Evolutionary conservation across 2,797 vertebrate genomes (phyloP), one percentile per base, ranked within the genome.

Genomic region (Gallinago stenura): DNA sequence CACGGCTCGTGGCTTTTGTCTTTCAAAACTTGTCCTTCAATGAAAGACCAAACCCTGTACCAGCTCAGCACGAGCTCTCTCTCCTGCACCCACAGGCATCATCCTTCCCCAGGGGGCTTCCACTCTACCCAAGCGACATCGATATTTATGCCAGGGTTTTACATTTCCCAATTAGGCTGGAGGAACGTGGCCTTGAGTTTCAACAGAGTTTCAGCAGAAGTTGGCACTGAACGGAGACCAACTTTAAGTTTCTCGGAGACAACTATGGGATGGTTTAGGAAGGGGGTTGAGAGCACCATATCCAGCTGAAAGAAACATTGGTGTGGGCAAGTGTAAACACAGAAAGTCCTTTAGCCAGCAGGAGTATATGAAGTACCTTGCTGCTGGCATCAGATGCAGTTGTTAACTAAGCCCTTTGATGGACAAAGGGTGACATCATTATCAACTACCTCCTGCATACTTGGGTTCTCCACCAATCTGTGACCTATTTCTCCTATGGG

Each of bases 21-120:
- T 39, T 39, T 6, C 37, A 13, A 39, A 39, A 39, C 58, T 87
- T 82, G 77, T 89, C 62, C 81, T 82, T 92, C 78, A 93, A 35
- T 46, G n/a, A 26, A 73, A 57, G 45, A 28, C 37, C 72, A 84
- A 76, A 51, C 56, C 35, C 48, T 68, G 46, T 43, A 35, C 46
- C 56, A 53, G 1, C 13, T 33, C 33, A 10, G 28, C 1, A 1
- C 0, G 8, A 82, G n/a, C 35, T 92, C 58, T 30, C 17, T 45
- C 83, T 93, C 64, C 87, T 88, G 33, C 48, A 62, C 58, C 33
- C 37, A n/a, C 43, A 17, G 43, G 28, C 15, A 2, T 83, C 43
- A 37, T 33, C 39, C 54, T 78, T 71, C 54, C 66, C 15, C 25
- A 45, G 39, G 43, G 45, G 35, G 28, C 58, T 90, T 86, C 45